Evolutionary conservation across 2,888 invertebrate genomes (phyloP), one percentile per base, ranked within the genome.

Genomic region (Lissonota sp.): DNA sequence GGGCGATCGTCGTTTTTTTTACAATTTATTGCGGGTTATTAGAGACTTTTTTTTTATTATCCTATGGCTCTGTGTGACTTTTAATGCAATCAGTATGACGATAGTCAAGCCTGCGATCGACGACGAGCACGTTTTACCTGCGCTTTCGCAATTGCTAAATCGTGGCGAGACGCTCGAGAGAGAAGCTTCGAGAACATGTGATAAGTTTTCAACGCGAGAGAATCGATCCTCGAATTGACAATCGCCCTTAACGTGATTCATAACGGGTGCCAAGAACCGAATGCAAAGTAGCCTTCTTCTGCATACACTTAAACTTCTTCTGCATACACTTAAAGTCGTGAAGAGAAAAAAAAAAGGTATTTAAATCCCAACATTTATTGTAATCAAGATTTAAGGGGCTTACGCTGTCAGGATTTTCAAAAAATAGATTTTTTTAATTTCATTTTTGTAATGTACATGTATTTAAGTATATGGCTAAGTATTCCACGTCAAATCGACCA

Each of bases 191-290:
- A 53, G 53, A n/a, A n/a, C n/a, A 12, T n/a, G 12, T n/a, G 53
- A 14, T 14, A 12, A 46, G 26, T 26, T 26, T 26, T 26, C 26
- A 26, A 3, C 26, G 26, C 26, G 57, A 49, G 12, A 39, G n/a
- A 39, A 16, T 14, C 64, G 49, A 58, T 74, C 57, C 10, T 49
- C 5, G 44, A 53, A 26, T 16, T 16, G 39, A 67, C 10, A 58
- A 42, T 74, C 44, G 64, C 66, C 60, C 62, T 67, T 67, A 75
- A 75, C 67, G 60, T 67, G 75, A 75, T 75, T 75, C 75, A 51
- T 60, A 53, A 37, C 75, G 37, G 14, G 53, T 10, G 53, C 75
- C 67, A 60, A 67, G 75, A 53, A 42, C 58, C 42, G 75, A 51
- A 75, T 75, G 75, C 67, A 51, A 75, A 75, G 67, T 75, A 53